phyloP scores from a whole-genome alignment of 1,140 invertebrate genomes.

The Argopecten irradians region DNA sequence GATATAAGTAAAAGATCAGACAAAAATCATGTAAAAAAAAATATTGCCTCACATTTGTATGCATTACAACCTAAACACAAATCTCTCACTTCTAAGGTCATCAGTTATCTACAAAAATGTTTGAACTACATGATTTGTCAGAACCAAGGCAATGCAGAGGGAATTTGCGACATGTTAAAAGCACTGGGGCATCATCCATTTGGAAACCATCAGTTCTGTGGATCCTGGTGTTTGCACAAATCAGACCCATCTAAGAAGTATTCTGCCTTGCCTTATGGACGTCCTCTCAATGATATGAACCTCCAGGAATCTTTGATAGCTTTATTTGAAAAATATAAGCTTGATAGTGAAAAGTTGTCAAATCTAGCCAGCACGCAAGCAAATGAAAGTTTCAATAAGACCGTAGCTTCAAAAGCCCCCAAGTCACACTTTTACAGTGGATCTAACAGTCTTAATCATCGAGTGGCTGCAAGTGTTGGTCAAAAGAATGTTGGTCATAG shows the following conservation, averaged over 20 bases:
- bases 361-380: constrained; percentile 28
- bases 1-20: constrained; percentile 42
- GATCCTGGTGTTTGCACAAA: constrained; percentile 24
- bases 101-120: constrained; percentile 1
- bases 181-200: background rate
- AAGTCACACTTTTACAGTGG: constrained; percentile 31
- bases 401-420: constrained; percentile 36
- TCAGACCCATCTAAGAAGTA: constrained; percentile 23
- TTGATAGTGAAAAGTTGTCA: constrained; percentile 24
- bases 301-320: background rate
- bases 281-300: constrained; percentile 1
- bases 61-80: constrained; percentile 21
- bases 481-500: constrained; percentile 34
- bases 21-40: constrained; percentile 36
- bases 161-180: background rate
- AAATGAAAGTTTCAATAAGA: constrained; percentile 34
- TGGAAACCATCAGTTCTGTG: background rate
- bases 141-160: constrained; percentile 21
- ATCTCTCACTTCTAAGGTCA: background rate
- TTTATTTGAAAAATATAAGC: constrained; percentile 21
- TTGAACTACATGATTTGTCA: constrained; percentile 25
- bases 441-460: constrained; percentile 1
- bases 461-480: constrained; percentile 31
- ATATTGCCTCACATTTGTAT: background rate
- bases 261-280: constrained; percentile 28